A percentile compares a stretch with the other conserved stretches of the same genome.
These are phyloP conservation scores for Spheniscus mendiculus DNA, from an alignment of 2,113 vertebrate genomes.

Conservation along the genomic window DNA sequence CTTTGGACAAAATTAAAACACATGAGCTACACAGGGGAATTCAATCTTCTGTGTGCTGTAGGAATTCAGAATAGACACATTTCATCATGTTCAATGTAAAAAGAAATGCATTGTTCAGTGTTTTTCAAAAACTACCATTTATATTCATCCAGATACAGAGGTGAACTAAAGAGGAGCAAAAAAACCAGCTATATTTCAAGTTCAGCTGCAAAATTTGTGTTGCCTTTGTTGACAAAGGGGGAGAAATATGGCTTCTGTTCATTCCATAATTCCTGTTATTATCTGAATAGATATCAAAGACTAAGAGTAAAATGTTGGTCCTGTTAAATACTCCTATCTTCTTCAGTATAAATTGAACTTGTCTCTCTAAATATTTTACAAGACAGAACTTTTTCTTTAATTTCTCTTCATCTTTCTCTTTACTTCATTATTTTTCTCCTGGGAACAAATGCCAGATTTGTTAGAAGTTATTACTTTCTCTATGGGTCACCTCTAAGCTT, in stretches of 20 bases:
- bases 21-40: not conserved
- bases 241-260: not conserved
- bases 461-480: constrained; percentile 24
- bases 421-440: constrained; percentile 27
- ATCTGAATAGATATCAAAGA: not conserved
- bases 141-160: not conserved
- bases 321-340: not conserved
- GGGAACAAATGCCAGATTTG: not conserved
- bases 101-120: not conserved
- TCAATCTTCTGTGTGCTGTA: not conserved
- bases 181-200: not conserved
- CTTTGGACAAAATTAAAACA: not conserved
- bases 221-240: not conserved
- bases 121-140: not conserved
- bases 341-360: not conserved
- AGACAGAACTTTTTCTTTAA: constrained; percentile 14
- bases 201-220: not conserved
- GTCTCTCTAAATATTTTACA: constrained; percentile 44
- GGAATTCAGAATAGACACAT: not conserved
- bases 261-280: not conserved
- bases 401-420: constrained; percentile 29
- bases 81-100: not conserved
- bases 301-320: not conserved
- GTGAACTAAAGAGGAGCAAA: not conserved
- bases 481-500: constrained; percentile 43